Percentiles rank a stretch among this genome's conserved stretches.
phyloP scores from a whole-genome alignment of 2,797 vertebrate species.

The Pygocentrus nattereri region DNA sequence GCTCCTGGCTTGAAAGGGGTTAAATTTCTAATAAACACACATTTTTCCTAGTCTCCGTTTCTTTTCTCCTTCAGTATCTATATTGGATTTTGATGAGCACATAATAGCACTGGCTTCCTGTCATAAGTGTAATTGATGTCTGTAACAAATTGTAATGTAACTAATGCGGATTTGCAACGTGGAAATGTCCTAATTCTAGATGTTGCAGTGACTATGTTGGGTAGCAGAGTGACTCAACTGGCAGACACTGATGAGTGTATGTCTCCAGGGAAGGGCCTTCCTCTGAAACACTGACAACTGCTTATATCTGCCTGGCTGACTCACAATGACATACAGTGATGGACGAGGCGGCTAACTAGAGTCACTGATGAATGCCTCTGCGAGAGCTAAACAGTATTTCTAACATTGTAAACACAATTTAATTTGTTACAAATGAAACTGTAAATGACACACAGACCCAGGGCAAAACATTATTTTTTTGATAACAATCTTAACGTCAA shows the following conservation, averaged over 20 bases:
- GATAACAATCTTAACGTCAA: too few species aligned
- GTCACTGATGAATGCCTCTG: neutral
- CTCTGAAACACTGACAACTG: constrained; percentile 19
- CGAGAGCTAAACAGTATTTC: neutral
- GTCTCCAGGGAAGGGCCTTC: constrained; percentile 5
- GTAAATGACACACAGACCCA: too few species aligned
- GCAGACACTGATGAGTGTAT: neutral
- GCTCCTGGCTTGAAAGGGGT: neutral
- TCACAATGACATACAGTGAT: constrained; percentile 8
- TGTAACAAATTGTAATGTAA: neutral
- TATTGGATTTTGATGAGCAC: neutral
- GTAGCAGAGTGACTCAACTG: constrained; percentile 11
- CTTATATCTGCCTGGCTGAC: constrained; percentile 12
- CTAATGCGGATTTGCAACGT: neutral
- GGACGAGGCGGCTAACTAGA: neutral
- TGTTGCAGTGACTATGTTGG: constrained; percentile 1
- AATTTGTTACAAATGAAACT: neutral
- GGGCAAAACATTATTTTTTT: too few species aligned
- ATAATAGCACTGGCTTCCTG: neutral
- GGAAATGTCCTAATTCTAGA: neutral
- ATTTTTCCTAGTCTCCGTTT: neutral
- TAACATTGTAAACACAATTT: neutral
- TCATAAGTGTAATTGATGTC: neutral
- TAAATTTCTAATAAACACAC: neutral
- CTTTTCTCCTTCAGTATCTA: neutral